Evolutionary conservation across 2,797 vertebrate species (phyloP).

Genomic region (Triplophysa yarkandensis): DNA sequence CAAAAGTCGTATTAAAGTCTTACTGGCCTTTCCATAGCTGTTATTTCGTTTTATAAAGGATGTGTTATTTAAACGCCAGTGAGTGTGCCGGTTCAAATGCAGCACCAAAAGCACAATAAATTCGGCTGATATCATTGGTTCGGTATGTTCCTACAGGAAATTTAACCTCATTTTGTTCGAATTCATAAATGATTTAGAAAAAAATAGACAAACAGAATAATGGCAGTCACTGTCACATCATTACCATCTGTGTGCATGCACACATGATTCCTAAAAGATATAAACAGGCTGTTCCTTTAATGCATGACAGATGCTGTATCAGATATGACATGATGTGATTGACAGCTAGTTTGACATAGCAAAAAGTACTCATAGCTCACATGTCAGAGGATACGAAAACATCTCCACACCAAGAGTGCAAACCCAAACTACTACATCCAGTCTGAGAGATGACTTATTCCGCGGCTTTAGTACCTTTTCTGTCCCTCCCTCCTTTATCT

Average conservation of each 20-base stretch:
- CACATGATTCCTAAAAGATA: background rate
- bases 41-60: conserved; percentile 65
- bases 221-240: background rate
- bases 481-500: conserved; percentile 50
- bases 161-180: conserved; percentile 39
- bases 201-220: conserved; percentile 22
- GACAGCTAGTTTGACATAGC: conserved; percentile 9
- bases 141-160: conserved; percentile 50
- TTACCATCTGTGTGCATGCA: conserved; percentile 14
- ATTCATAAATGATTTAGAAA: conserved; percentile 44
- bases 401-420: conserved; percentile 20
- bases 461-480: conserved; percentile 35
- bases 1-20: conserved; percentile 67
- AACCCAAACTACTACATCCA: conserved; percentile 27
- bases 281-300: conserved; percentile 4
- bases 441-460: conserved; percentile 40
- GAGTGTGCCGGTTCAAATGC: conserved; percentile 32
- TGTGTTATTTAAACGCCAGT: conserved; percentile 70
- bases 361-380: background rate
- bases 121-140: conserved; percentile 45
- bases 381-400: conserved; percentile 13
- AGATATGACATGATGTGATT: conserved; percentile 25
- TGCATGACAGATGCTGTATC: conserved; percentile 7
- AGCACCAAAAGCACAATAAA: conserved; percentile 50
- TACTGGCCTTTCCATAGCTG: conserved; percentile 69